Evolutionary conservation across 2,113 vertebrate species (phyloP), one percentile per base, ranked within the genome.

Genomic region (Spea bombifrons): DNA sequence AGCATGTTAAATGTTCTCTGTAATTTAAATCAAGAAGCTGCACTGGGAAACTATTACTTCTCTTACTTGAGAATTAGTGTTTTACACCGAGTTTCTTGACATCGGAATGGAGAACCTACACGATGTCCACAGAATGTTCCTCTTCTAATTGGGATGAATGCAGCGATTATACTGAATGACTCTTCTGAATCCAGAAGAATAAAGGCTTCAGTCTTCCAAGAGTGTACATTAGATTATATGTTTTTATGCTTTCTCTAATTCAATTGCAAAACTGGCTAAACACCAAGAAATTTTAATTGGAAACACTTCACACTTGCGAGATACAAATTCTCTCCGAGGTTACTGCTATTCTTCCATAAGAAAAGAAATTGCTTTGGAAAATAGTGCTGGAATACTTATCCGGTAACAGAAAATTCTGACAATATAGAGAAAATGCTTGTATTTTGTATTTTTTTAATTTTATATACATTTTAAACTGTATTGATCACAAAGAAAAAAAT

Each of bases 21-120:
- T 93, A 92, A 94, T 93, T 94, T 92, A 92, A 94, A 94, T 93
- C 90, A 93, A 92, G 92, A 87, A 90, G 84, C 86, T 90, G 90
- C 90, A 90, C 89, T 92, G 89, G 91, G 91, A 93, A 91, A 92
- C 89, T 85, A 83, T 87, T 87, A 88, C 88, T 86, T 91, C 85
- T 89, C 90, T 93, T 90, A 88, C 90, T 90, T 88, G 90, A 93
- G 92, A 92, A 91, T 92, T 90, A 92, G 87, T 84, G 87, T 86
- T 82, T 86, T 85, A 88, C 80, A 83, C 86, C 83, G 87, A 80
- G 88, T 88, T 91, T 90, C 91, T 91, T 92, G 91, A 93, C 91
- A 90, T 86, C 81, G 83, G 90, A 88, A 86, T 81, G 82, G 86
- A 81, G 84, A 85, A 85, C 89, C 83, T 80, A 83, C 85, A 85